Base-by-base conservation (phyloP, 2,888 invertebrate genomes). In the Drosophila robusta region DNA sequence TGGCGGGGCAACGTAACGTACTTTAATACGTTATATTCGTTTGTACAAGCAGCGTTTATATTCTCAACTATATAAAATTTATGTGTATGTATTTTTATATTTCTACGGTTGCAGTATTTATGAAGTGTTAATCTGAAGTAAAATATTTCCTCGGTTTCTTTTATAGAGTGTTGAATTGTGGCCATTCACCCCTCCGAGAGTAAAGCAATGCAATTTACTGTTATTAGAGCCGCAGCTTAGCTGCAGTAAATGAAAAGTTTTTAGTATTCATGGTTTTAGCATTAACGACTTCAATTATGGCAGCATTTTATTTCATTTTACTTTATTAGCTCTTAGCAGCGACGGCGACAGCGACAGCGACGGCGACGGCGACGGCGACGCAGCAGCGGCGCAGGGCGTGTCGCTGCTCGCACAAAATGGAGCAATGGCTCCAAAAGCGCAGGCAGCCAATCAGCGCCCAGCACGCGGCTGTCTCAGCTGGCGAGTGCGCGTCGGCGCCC, bases 231-330 rank as follows among this genome's bases (percentile, higher is more conserved):
- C 52, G 24, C 82, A 60, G 73, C 62, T 69, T 34, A 73, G 73
- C 66, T 74, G 74, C 70, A 83, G 57, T 70, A 75, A 64, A 68
- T 71, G 64, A 69, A 70, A 87, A 73, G 54, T 78, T 88, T 78
- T 88, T 82, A 86, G 71, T 86, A 80, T 86, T 88, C 83, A 86
- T 86, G 87, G 83, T 82, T 83, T 80, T 52, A 75, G 78, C 89
- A 83, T 83, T 87, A 85, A 85, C 82, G 86, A 79, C 63, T 65
- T 67, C 87, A 88, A 85, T 85, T 86, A 85, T 85, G 87, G 89
- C 83, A 74, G 72, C 80, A 58, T 83, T 85, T 85, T 86, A 86
- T 85, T 83, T 70, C 62, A 79, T 73, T 84, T 75, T 69, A 74
- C 73, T 72, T 87, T 83, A 82, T 86, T 75, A 75, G 63, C 73